Conservation (phyloP, 2,888 invertebrate genomes). For the Trisateles emortualis region DNA sequence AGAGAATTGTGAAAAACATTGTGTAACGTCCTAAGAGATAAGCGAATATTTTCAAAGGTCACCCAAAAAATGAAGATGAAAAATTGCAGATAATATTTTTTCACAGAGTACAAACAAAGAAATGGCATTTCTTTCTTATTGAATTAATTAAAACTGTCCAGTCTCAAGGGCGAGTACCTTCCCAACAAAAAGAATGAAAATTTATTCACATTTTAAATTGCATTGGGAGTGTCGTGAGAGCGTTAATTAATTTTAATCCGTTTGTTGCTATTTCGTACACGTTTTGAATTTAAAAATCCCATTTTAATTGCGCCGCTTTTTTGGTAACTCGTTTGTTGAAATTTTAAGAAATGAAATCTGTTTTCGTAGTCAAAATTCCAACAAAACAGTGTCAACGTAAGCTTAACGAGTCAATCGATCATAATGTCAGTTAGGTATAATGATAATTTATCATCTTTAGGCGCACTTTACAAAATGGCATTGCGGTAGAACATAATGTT, state of each 20-base stretch:
- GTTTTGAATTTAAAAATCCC: constrained; percentile 2
- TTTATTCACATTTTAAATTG: constrained; percentile 40
- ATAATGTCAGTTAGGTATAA: constrained; percentile 61
- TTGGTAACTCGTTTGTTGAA: background rate
- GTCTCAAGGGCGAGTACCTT: constrained; percentile 24
- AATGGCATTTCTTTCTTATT: constrained; percentile 39
- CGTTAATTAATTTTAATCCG: constrained; percentile 54
- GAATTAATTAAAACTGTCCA: constrained; percentile 41
- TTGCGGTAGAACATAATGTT: constrained; percentile 49
- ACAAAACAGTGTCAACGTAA: constrained; percentile 48
- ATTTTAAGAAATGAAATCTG: constrained; percentile 20
- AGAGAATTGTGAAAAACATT: constrained; percentile 24
- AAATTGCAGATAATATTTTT: constrained; percentile 21
- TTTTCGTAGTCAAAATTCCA: constrained; percentile 25
- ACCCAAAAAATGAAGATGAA: constrained; percentile 27
- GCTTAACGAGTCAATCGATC: constrained; percentile 65
- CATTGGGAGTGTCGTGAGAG: constrained; percentile 35
- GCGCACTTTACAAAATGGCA: constrained; percentile 59
- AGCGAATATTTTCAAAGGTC: constrained; percentile 31
- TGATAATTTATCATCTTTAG: constrained; percentile 68
- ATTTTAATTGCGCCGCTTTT: background rate
- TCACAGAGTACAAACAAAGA: constrained; percentile 27
- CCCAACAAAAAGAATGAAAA: constrained; percentile 37
- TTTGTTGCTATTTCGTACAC: constrained; percentile 34
- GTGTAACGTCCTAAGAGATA: constrained; percentile 33